Percentiles rank a stretch among this genome's conserved stretches.
Evolutionary conservation across 2,113 vertebrate genomes (phyloP).

Genomic region (Aldabrachelys gigantea): DNA sequence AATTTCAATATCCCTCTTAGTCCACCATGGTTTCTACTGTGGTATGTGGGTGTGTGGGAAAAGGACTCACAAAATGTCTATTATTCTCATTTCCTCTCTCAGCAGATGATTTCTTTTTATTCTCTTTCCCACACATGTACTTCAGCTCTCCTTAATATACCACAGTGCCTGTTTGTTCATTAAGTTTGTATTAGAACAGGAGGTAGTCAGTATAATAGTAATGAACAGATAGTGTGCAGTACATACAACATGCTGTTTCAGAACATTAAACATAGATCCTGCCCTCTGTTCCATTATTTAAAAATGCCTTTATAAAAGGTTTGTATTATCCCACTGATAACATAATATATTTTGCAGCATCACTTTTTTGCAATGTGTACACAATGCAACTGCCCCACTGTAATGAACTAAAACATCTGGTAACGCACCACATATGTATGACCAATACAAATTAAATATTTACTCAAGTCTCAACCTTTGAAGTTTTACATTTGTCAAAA

Average conservation of each 20-base stretch:
- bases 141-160: constrained; percentile 1
- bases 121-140: constrained; percentile 16
- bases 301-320: background rate
- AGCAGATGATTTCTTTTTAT: constrained; percentile 9
- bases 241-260: background rate
- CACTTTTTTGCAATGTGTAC: background rate
- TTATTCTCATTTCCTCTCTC: background rate
- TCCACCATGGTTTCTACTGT: background rate
- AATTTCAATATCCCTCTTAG: background rate
- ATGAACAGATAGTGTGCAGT: background rate
- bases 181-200: constrained; percentile 7
- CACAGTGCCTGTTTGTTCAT: background rate
- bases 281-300: background rate
- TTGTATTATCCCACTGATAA: background rate
- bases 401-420: background rate
- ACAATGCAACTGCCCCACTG: background rate
- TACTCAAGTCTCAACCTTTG: background rate
- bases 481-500: background rate
- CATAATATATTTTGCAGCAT: background rate
- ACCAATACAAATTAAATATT: background rate
- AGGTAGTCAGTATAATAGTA: background rate
- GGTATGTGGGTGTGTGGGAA: background rate
- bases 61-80: background rate
- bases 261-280: background rate
- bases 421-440: background rate